Evolutionary conservation across 2,113 vertebrate genomes (phyloP).

Genomic region (Festucalex cinctus): DNA sequence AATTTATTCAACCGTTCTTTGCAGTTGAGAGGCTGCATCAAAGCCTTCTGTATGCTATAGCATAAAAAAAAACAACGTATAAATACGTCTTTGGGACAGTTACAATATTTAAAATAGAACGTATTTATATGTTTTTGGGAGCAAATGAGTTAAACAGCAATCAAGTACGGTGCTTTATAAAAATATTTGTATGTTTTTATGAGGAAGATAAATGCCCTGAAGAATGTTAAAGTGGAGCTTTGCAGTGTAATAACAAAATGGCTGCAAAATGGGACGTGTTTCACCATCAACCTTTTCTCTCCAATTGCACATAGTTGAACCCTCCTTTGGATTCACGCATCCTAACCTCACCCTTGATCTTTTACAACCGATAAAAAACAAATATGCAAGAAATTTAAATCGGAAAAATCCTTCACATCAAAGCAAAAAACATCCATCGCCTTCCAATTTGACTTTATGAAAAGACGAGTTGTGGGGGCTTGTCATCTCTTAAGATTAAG

Average conservation of each 20-base stretch:
- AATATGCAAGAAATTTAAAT: constrained; percentile 28
- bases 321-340: constrained; percentile 24
- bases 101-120: too few relatives aligned
- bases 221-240: too few relatives aligned
- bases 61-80: too few relatives aligned
- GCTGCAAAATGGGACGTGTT: not conserved
- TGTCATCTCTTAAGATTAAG: constrained; percentile 49
- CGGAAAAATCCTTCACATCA: constrained; percentile 46
- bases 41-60: too few relatives aligned
- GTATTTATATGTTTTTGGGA: too few relatives aligned
- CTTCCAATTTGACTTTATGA: constrained; percentile 61
- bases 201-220: too few relatives aligned
- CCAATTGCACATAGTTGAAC: constrained; percentile 30
- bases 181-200: too few relatives aligned
- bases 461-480: constrained; percentile 60
- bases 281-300: constrained; percentile 16
- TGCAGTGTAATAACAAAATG: not conserved
- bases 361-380: constrained; percentile 50
- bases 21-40: too few relatives aligned
- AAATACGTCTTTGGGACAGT: too few relatives aligned
- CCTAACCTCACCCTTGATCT: constrained; percentile 13
- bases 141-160: too few relatives aligned
- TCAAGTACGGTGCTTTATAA: too few relatives aligned
- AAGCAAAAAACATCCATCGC: constrained; percentile 41
- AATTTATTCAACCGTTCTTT: too few relatives aligned